Evolutionary conservation across 2,888 invertebrate genomes (phyloP).

Genomic region (Drosophila basisetae): DNA sequence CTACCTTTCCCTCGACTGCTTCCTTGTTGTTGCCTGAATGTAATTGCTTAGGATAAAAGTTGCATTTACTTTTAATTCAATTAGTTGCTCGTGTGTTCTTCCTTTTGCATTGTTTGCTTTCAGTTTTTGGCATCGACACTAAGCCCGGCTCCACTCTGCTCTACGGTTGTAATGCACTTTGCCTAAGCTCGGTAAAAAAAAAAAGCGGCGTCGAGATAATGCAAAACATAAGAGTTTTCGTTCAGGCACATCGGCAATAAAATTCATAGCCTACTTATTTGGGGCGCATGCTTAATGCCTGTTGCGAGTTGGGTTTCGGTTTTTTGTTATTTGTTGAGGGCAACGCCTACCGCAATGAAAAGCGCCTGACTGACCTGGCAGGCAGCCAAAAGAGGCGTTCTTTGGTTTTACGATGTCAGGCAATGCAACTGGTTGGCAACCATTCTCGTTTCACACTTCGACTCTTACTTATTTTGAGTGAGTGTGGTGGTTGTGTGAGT

Average conservation of each 20-base stretch:
- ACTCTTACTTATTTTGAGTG: neutral
- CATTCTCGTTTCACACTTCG: neutral
- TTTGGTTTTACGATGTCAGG: conserved; percentile 39
- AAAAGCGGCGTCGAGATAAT: conserved; percentile 21
- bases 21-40: conserved; percentile 29
- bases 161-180: conserved; percentile 49
- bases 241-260: conserved; percentile 33
- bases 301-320: conserved; percentile 17
- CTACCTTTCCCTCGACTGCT: conserved; percentile 4
- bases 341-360: conserved; percentile 57
- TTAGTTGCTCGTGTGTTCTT: conserved; percentile 60
- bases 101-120: conserved; percentile 49
- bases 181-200: conserved; percentile 29
- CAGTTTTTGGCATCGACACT: conserved; percentile 28
- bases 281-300: conserved; percentile 61
- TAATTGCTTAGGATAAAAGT: conserved; percentile 80
- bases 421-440: conserved; percentile 64
- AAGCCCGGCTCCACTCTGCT: neutral
- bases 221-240: conserved; percentile 44
- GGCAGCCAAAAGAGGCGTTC: conserved; percentile 66
- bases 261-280: conserved; percentile 65
- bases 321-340: conserved; percentile 18
- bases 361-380: conserved; percentile 53
- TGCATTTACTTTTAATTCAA: conserved; percentile 81
- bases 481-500: conserved; percentile 5